These are phyloP conservation scores for Scaptomyza parva DNA, from an alignment of 2,888 invertebrate species.

Conservation along the genomic window DNA sequence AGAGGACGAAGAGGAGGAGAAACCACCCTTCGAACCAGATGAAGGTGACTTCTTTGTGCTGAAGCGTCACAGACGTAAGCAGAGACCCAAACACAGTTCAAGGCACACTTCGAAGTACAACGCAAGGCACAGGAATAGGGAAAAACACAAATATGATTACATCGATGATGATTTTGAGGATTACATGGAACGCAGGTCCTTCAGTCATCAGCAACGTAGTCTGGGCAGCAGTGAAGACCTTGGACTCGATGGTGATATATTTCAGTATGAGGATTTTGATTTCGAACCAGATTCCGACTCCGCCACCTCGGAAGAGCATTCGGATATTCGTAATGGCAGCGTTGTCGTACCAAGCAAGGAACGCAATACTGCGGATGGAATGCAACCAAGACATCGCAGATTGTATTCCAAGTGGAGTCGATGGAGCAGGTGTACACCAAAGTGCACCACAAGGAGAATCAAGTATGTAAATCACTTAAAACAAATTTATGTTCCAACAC, in stretches of 20 bases:
- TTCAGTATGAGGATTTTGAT: conserved; percentile 83
- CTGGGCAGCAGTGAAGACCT: conserved; percentile 44
- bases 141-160: conserved; percentile 25
- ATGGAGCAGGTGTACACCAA: conserved; percentile 92
- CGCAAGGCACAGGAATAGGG: conserved; percentile 1
- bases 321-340: conserved; percentile 66
- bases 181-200: conserved; percentile 43
- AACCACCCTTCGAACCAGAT: conserved; percentile 26
- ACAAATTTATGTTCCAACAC: background rate
- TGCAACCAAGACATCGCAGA: conserved; percentile 78
- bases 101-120: conserved; percentile 1
- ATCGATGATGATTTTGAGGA: conserved; percentile 72
- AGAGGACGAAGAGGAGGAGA: conserved; percentile 40
- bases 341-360: conserved; percentile 66
- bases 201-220: conserved; percentile 43
- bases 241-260: conserved; percentile 75
- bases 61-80: conserved; percentile 62
- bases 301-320: conserved; percentile 71
- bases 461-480: conserved; percentile 86
- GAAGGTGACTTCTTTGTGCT: conserved; percentile 80
- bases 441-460: conserved; percentile 92
- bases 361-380: conserved; percentile 80
- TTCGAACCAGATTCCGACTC: conserved; percentile 67
- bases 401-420: conserved; percentile 92
- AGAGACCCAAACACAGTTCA: conserved; percentile 9